Conservation (phyloP, 1,140 invertebrate species). For the Ephestia elutella region DNA sequence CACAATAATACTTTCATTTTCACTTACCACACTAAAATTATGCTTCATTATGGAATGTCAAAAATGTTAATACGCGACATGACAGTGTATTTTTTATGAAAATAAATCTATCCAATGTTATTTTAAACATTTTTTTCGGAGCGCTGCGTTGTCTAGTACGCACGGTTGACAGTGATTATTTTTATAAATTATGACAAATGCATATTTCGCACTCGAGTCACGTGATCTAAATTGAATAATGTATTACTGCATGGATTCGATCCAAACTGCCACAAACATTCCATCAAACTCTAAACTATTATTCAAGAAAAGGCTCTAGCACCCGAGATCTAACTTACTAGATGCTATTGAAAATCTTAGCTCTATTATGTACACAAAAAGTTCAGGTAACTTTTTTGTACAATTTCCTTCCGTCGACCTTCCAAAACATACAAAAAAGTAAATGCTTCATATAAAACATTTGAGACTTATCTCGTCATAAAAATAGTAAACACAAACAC, state of each 20-base stretch:
- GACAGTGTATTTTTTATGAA: too few species aligned
- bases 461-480: conserved; percentile 14
- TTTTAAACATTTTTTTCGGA: too few species aligned
- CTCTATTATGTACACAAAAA: conserved; percentile 39
- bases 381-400: conserved; percentile 69
- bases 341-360: conserved; percentile 23
- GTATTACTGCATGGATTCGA: background rate
- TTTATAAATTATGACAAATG: too few species aligned
- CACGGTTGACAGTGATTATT: too few species aligned
- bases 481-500: conserved; percentile 12
- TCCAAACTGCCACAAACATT: background rate
- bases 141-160: too few species aligned
- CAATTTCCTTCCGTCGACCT: conserved; percentile 31
- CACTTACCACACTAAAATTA: conserved; percentile 47
- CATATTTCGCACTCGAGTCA: too few species aligned
- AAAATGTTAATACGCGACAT: background rate
- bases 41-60: conserved; percentile 53
- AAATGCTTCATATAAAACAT: conserved; percentile 25
- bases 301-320: conserved; percentile 31
- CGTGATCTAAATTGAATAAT: too few species aligned
- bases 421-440: conserved; percentile 18
- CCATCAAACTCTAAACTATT: conserved; percentile 11
- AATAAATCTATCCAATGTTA: too few species aligned
- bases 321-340: conserved; percentile 29
- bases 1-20: conserved; percentile 65